Conservation (phyloP, 1,140 invertebrate species). For the Drosophila nasuta region DNA sequence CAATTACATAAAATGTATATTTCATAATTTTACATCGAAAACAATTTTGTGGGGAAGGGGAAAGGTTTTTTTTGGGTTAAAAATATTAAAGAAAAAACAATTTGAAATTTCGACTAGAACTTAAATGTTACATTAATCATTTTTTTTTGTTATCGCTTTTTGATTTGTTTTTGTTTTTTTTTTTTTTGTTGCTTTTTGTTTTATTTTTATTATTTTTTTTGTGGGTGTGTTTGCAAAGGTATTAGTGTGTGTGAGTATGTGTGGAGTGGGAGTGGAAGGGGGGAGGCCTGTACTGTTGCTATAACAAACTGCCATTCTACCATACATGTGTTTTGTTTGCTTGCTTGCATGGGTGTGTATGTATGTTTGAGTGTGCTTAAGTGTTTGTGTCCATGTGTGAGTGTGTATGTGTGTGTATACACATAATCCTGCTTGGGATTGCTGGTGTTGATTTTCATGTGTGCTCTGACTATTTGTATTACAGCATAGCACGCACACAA, state of each 20-base stretch:
- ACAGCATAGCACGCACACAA: constrained; percentile 11
- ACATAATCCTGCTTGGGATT: constrained; percentile 26
- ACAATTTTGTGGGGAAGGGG: constrained; percentile 47
- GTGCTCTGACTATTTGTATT: constrained; percentile 7
- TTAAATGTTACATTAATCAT: constrained; percentile 68
- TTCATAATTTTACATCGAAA: constrained; percentile 72
- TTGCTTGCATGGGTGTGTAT: neutral
- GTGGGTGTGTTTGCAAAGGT: constrained; percentile 25
- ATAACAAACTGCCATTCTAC: constrained; percentile 43
- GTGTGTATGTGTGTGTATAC: constrained; percentile 35
- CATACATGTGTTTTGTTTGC: constrained; percentile 9
- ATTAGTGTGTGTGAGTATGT: neutral
- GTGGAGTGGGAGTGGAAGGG: neutral
- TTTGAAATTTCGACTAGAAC: constrained; percentile 85
- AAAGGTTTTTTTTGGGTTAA: constrained; percentile 25
- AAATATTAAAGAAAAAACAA: constrained; percentile 60
- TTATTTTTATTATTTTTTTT: constrained; percentile 20
- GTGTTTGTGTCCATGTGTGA: constrained; percentile 33
- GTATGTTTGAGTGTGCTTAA: constrained; percentile 12
- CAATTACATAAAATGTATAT: constrained; percentile 70
- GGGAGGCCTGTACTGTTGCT: constrained; percentile 47
- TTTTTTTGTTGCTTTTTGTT: constrained; percentile 36
- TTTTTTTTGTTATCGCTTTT: constrained; percentile 23
- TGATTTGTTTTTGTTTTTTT: constrained; percentile 21
- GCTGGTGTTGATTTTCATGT: constrained; percentile 20